Percentiles rank a stretch among this genome's conserved stretches.
Conservation (phyloP, 2,113 vertebrate genomes). For the Jacana jacana region DNA sequence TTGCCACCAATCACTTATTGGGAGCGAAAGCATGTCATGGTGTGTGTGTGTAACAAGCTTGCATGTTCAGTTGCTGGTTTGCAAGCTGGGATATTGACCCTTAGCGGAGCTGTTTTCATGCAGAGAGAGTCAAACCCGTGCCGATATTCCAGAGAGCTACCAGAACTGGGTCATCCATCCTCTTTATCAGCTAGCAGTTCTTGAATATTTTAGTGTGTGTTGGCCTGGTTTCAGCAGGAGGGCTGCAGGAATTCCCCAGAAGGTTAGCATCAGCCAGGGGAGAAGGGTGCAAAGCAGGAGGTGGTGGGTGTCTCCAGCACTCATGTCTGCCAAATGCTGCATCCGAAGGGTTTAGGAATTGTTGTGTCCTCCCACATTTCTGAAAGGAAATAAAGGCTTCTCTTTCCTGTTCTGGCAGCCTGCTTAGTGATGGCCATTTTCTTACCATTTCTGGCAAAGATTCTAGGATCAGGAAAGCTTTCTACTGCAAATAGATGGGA, state of each 20-base stretch:
- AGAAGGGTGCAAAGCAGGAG: not conserved
- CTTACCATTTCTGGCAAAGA: not conserved
- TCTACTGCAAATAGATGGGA: not conserved
- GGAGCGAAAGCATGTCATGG: not conserved
- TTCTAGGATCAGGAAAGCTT: not conserved
- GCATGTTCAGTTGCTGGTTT: not conserved
- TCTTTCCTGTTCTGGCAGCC: not conserved
- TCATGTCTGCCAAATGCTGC: not conserved
- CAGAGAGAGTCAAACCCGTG: not conserved
- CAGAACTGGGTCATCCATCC: not conserved
- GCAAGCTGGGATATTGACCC: not conserved
- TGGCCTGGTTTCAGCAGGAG: not conserved
- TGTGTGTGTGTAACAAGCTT: not conserved
- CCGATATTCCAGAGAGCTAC: accelerated
- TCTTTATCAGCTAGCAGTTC: not conserved
- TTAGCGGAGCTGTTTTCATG: not conserved
- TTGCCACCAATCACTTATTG: not conserved
- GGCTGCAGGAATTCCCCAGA: not conserved
- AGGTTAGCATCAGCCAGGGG: not conserved
- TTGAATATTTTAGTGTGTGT: not conserved
- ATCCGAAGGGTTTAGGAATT: not conserved
- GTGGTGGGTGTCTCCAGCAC: not conserved
- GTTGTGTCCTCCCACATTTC: not conserved
- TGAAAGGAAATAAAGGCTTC: not conserved
- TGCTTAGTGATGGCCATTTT: not conserved